Evolutionary conservation across 1,140 invertebrate species (phyloP).

Genomic region (Drosophila trapezifrons): DNA sequence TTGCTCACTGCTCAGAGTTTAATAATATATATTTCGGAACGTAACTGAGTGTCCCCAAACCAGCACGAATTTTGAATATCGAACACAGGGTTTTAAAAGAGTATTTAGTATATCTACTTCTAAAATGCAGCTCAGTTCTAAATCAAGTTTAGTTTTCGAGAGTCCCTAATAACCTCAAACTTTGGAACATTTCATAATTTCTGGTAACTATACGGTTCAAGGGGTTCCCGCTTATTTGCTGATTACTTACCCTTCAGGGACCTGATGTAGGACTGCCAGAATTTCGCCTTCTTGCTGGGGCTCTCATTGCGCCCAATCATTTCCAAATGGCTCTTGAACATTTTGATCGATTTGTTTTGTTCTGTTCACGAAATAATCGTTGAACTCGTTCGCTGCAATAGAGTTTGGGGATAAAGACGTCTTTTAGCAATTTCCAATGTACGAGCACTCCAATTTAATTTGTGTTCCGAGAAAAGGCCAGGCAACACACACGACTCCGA

Average conservation of each 20-base stretch:
- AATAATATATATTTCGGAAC: conserved; percentile 14
- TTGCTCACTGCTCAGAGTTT: conserved; percentile 33
- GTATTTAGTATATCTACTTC: not conserved
- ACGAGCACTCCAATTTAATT: conserved; percentile 25
- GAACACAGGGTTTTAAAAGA: not conserved
- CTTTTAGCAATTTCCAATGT: conserved; percentile 31
- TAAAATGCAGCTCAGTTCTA: not conserved
- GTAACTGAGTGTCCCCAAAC: conserved; percentile 1
- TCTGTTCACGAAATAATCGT: conserved; percentile 84
- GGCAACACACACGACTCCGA: conserved; percentile 32
- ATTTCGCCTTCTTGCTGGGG: conserved; percentile 95
- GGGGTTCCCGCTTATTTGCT: not conserved
- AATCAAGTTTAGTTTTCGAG: not conserved
- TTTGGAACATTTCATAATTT: not conserved
- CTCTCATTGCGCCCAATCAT: conserved; percentile 96
- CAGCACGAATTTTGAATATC: not conserved
- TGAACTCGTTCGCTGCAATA: conserved; percentile 88
- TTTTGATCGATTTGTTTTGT: conserved; percentile 88
- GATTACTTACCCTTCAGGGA: conserved; percentile 91
- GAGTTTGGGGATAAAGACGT: conserved; percentile 48
- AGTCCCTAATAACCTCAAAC: not conserved
- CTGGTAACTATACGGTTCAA: not conserved
- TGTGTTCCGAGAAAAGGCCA: conserved; percentile 30
- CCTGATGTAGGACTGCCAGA: conserved; percentile 95
- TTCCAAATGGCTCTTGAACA: conserved; percentile 95